Percentiles rank a stretch among this genome's conserved stretches.
Conservation (phyloP, 2,888 invertebrate species). For the Eilema sororculum region DNA sequence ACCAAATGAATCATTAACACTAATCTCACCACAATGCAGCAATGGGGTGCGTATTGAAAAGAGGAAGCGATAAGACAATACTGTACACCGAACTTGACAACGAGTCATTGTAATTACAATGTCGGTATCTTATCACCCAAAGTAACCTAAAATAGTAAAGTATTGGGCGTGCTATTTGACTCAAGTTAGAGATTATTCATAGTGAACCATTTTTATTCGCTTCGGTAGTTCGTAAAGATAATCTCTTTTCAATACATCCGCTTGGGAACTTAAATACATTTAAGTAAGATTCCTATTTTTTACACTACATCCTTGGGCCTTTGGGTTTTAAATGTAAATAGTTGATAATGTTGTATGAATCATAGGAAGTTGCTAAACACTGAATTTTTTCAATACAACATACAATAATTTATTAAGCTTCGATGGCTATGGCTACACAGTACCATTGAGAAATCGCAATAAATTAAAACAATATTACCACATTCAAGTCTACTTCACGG, state of each 20-base stretch:
- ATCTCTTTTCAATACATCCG: not conserved
- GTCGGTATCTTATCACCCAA: conserved; percentile 69
- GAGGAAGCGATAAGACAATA: conserved; percentile 76
- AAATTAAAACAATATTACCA: too few relatives aligned
- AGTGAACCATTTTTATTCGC: not conserved
- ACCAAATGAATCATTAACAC: conserved; percentile 74
- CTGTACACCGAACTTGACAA: conserved; percentile 71
- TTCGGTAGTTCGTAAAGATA: not conserved
- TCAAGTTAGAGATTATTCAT: conserved; percentile 37
- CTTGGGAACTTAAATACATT: not conserved
- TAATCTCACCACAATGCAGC: conserved; percentile 76
- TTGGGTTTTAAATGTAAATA: not conserved
- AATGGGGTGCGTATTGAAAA: conserved; percentile 70
- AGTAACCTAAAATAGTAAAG: conserved; percentile 51
- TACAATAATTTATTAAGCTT: too few relatives aligned
- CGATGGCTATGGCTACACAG: too few relatives aligned
- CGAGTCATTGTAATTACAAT: conserved; percentile 69
- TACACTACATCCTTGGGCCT: not conserved
- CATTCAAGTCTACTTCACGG: too few relatives aligned
- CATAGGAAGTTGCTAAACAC: not conserved
- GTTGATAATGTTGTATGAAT: too few relatives aligned
- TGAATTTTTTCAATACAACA: too few relatives aligned
- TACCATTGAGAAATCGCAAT: too few relatives aligned
- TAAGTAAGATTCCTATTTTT: not conserved
- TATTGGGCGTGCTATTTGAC: conserved; percentile 33